Base-by-base conservation (phyloP, 2,797 vertebrate genomes). In the Tamandua tetradactyla region DNA sequence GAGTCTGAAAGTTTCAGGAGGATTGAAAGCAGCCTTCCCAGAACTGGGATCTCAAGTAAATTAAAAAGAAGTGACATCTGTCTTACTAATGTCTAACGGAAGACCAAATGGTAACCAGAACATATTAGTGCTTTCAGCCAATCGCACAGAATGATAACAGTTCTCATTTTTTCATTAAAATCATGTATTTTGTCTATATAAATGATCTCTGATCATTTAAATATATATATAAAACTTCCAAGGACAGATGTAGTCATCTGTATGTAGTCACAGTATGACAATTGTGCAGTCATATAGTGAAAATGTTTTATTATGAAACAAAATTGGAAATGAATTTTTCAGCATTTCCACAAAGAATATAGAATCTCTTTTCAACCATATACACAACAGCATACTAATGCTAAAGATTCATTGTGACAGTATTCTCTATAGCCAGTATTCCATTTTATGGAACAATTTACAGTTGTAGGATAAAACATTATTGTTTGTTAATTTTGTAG, bases 291-390 rank as follows among this genome's bases (percentile, higher is more conserved):
- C 83, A 55, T 47, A 18, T 22, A 64, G 30, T 57, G 52, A 87
- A 88, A 85, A 57, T 66, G 17, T 22, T 22, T 59, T 57, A 78
- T 69, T 42, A 83, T 44, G 55, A 91, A 87, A 90, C 44, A 83
- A 94, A 87, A 87, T 11, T 72, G n/a, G 37, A 79, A 82, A 82
- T 83, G 95, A 89, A 68, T 78, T 42, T 59, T 80, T 62, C 79
- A 52, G 57, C 52, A 64, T 74, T 95, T 89, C n/a, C 75, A 69
- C 49, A 92, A 23, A 55, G 37, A 59, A 47, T 20, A 87, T 66
- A 20, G 87, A 87, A 74, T 89, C 61, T 93, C 66, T 49, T 79
- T 82, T 71, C 52, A 87, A 86, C 89, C 30, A 40, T 12, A 55
- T 47, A 22, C 25, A 72, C 79, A 68, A 87, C 2, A 85, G 4